Percentiles rank a stretch among this genome's conserved stretches.
phyloP scores from a whole-genome alignment of 2,113 vertebrate species.

The Colaptes auratus region DNA sequence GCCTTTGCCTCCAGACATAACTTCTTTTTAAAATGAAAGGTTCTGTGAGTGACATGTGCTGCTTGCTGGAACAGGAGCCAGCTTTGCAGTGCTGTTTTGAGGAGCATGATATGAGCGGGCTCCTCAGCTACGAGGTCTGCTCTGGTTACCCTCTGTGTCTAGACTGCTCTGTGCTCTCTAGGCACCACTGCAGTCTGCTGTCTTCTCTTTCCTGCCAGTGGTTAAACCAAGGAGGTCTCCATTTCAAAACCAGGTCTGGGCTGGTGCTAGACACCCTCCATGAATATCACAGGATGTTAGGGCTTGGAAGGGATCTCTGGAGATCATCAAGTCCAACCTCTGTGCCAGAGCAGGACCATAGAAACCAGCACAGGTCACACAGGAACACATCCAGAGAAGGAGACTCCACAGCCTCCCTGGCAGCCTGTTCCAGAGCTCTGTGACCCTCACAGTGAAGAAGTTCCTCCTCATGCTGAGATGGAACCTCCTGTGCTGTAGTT shows the following conservation, averaged over 20 bases:
- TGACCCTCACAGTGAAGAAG: too few species aligned
- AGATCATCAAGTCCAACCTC: too few species aligned
- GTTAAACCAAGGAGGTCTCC: background rate
- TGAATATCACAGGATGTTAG: too few species aligned
- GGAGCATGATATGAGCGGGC: background rate
- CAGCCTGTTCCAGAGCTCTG: too few species aligned
- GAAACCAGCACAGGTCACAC: too few species aligned
- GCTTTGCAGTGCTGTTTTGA: background rate
- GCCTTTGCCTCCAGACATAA: background rate
- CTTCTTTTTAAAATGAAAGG: background rate
- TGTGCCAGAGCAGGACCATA: too few species aligned
- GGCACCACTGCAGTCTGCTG: background rate
- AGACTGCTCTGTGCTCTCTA: background rate
- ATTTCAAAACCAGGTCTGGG: background rate
- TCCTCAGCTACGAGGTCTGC: background rate
- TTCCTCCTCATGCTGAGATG: too few species aligned
- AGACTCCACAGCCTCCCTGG: too few species aligned
- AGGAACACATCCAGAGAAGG: too few species aligned
- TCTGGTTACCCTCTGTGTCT: background rate
- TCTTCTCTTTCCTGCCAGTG: background rate
- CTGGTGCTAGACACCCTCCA: background rate
- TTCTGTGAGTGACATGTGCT: fast-evolving
- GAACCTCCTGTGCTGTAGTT: too few species aligned
- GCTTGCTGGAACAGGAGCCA: background rate
- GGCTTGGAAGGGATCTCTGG: too few species aligned